Evolutionary conservation across 2,797 vertebrate genomes (phyloP).

Genomic region (Huso huso): DNA sequence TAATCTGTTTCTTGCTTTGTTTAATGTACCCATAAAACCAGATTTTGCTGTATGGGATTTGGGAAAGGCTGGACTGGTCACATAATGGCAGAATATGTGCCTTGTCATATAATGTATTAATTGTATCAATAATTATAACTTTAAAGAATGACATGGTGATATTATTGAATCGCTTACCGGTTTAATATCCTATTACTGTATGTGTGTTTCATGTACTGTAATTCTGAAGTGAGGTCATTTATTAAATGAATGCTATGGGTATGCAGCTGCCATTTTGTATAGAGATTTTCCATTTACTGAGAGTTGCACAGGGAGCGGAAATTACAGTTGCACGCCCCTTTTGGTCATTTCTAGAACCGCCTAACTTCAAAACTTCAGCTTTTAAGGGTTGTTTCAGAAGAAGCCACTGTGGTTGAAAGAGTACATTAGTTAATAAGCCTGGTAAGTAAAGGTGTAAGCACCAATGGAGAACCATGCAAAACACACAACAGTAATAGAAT

Average conservation of each 20-base stretch:
- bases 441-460: too few relatives aligned
- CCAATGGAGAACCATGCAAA: too few relatives aligned
- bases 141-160: background rate
- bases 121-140: background rate
- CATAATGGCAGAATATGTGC: background rate
- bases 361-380: background rate
- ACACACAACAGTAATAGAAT: too few relatives aligned
- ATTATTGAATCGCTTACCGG: background rate
- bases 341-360: background rate
- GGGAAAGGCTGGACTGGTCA: background rate
- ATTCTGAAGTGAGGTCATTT: background rate
- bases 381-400: background rate
- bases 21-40: background rate
- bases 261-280: background rate
- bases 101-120: background rate
- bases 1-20: background rate
- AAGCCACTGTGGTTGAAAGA: background rate
- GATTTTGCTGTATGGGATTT: too few relatives aligned
- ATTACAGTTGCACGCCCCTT: background rate
- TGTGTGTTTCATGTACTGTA: background rate
- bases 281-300: background rate
- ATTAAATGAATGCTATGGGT: background rate
- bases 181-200: background rate
- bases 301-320: background rate
- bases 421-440: background rate